A percentile compares a stretch with the other conserved stretches of the same genome.
Conservation (phyloP, 2,113 vertebrate genomes). For the Gadus chalcogrammus region DNA sequence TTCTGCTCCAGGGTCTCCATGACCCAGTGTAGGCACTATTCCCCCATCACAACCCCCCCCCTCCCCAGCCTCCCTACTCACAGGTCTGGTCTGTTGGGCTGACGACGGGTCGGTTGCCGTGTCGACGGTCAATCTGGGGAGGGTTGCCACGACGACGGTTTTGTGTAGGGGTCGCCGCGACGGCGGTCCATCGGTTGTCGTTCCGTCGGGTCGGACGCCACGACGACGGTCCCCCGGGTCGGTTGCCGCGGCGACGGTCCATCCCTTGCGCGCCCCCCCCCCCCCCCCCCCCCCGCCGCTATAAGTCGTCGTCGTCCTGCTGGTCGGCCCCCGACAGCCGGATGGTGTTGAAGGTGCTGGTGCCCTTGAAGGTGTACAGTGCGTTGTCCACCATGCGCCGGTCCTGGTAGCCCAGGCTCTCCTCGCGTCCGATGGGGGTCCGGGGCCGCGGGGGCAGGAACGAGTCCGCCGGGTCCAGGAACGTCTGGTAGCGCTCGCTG, state of each 20-base stretch:
- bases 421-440: conserved; percentile 61
- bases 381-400: conserved; percentile 75
- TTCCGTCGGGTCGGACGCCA: too few relatives aligned
- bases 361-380: conserved; percentile 78
- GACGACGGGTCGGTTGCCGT: too few relatives aligned
- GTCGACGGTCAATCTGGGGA: too few relatives aligned
- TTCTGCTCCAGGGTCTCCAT: neutral
- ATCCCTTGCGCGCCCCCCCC: too few relatives aligned
- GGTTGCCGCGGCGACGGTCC: too few relatives aligned
- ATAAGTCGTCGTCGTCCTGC: conserved; percentile 44
- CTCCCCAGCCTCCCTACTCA: too few relatives aligned
- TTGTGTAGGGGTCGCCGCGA: too few relatives aligned
- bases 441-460: conserved; percentile 77
- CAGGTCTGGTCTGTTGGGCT: too few relatives aligned
- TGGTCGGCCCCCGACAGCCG: conserved; percentile 57
- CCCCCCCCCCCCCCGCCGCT: neutral
- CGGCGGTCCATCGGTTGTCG: too few relatives aligned
- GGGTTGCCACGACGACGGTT: too few relatives aligned
- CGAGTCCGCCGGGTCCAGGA: conserved; percentile 71
- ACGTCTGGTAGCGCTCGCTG: conserved; percentile 74
- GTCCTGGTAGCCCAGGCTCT: conserved; percentile 68
- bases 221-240: too few relatives aligned
- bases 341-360: conserved; percentile 56
- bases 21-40: neutral
- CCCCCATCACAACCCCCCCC: neutral